These are phyloP conservation scores for Rhynchonycteris naso DNA, from an alignment of 2,797 vertebrate species.

Conservation along the genomic window DNA sequence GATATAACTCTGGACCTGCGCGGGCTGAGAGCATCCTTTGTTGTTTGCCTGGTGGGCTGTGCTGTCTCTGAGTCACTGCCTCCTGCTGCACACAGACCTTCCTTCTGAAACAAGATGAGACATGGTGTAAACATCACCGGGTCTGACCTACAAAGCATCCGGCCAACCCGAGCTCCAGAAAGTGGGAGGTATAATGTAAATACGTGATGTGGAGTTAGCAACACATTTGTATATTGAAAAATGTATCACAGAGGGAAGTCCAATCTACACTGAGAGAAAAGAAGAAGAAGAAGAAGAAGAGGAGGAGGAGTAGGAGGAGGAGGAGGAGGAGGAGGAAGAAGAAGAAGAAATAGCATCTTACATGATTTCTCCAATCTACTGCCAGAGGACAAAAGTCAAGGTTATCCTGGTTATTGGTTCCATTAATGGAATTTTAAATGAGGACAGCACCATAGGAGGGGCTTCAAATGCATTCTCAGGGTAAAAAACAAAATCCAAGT, in stretches of 20 bases:
- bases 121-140: rapidly evolving
- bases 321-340: no score
- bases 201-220: rapidly evolving
- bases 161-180: not conserved
- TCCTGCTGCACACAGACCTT: rapidly evolving
- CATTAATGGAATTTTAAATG: rapidly evolving
- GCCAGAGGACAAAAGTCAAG: not conserved
- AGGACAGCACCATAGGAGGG: rapidly evolving
- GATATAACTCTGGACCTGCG: not conserved
- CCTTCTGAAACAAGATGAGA: not conserved
- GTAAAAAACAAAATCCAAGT: no score
- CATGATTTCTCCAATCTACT: not conserved
- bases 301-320: no score
- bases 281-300: no score
- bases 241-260: not conserved
- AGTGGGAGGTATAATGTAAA: rapidly evolving
- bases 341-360: not conserved
- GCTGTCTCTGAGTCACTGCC: not conserved
- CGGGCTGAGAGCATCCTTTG: rapidly evolving
- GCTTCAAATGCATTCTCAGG: not conserved
- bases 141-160: rapidly evolving
- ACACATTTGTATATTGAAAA: not conserved
- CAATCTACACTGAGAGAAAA: not conserved
- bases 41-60: rapidly evolving
- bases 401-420: rapidly evolving